phyloP scores from a whole-genome alignment of 2,113 vertebrate genomes.

The Uria aalge region DNA sequence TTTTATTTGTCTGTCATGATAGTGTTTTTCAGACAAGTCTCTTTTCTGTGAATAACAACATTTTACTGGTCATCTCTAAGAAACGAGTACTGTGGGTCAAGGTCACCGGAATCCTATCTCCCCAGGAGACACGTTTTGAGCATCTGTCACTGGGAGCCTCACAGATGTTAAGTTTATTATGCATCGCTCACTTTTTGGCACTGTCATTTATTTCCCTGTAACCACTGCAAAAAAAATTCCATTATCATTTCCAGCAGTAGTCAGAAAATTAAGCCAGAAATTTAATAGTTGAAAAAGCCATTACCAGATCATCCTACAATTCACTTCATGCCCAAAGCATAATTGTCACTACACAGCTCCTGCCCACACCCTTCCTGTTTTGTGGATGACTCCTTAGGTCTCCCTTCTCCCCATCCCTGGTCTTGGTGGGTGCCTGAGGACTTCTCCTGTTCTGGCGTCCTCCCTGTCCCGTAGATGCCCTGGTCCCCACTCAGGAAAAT shows the following conservation, averaged over 20 bases:
- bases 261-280: background rate
- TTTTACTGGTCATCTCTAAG: background rate
- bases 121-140: background rate
- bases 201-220: background rate
- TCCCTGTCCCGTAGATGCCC: background rate
- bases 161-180: slow-evolving; percentile 3
- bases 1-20: background rate
- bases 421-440: background rate
- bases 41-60: background rate
- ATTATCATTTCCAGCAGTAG: background rate
- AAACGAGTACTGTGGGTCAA: background rate
- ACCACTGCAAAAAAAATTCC: background rate
- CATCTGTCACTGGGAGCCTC: background rate
- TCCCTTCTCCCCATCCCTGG: background rate
- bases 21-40: background rate
- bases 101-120: background rate
- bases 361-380: background rate
- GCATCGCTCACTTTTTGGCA: background rate
- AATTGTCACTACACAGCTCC: background rate
- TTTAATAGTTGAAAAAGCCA: background rate
- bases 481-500: background rate
- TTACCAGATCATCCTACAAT: background rate
- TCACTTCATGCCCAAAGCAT: background rate
- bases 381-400: background rate
- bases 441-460: background rate